These are phyloP conservation scores for Melipona bicolor DNA, from an alignment of 2,888 invertebrate species.

Conservation along the genomic window DNA sequence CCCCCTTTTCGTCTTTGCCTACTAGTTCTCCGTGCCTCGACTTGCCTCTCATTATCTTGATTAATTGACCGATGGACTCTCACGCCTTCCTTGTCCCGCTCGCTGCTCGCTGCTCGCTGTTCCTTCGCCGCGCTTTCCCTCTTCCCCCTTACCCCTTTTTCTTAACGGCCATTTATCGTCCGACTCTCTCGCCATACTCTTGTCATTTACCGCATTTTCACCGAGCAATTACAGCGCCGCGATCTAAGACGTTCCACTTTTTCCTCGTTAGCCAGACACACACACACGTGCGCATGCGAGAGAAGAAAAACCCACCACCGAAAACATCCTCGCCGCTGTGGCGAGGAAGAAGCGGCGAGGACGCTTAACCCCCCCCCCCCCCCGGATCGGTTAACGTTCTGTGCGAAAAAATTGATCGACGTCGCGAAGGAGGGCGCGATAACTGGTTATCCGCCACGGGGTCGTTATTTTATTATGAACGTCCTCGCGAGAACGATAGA, in stretches of 20 bases:
- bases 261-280: constrained; percentile 9
- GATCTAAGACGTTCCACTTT: constrained; percentile 4
- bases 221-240: constrained; percentile 10
- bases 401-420: constrained; percentile 40
- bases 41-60: constrained; percentile 83
- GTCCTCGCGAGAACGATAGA: constrained; percentile 77
- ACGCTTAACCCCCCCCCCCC: too few relatives aligned
- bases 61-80: constrained; percentile 83
- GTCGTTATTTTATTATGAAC: constrained; percentile 64
- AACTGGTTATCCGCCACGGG: constrained; percentile 49
- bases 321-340: not conserved
- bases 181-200: constrained; percentile 13
- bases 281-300: too few relatives aligned
- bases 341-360: not conserved
- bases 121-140: not conserved
- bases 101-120: too few relatives aligned
- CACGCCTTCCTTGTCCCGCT: not conserved
- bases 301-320: not conserved
- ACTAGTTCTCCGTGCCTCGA: constrained; percentile 72
- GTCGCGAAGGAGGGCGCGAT: constrained; percentile 25
- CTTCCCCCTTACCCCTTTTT: constrained; percentile 15
- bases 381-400: not conserved
- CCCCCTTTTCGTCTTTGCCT: constrained; percentile 58
- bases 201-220: constrained; percentile 34
- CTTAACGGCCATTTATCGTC: constrained; percentile 32